A percentile compares a stretch with the other conserved stretches of the same genome.
Evolutionary conservation across 1,140 invertebrate species (phyloP).

Genomic region (Tetramorium alpestre): DNA sequence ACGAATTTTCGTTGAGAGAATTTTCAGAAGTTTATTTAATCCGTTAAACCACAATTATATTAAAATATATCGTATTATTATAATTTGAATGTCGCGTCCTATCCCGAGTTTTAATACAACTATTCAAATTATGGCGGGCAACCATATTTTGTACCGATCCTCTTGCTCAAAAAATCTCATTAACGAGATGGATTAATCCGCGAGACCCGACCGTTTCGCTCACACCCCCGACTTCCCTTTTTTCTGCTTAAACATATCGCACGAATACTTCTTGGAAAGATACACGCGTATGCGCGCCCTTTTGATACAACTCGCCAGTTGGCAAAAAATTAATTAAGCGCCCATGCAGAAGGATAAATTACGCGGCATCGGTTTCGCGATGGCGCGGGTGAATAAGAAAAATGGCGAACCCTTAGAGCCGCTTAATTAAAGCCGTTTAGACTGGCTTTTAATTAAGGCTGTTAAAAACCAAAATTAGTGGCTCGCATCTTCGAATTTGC

Average conservation of each 20-base stretch:
- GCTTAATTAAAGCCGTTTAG: conserved; percentile 50
- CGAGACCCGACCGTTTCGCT: neutral
- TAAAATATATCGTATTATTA: neutral
- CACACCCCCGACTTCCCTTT: neutral
- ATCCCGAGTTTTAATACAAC: neutral
- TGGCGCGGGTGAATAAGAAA: conserved; percentile 15
- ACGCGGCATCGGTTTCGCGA: conserved; percentile 26
- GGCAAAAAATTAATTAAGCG: conserved; percentile 55
- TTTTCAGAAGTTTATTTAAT: neutral
- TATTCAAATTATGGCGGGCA: neutral
- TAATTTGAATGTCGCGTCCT: neutral
- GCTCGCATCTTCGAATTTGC: conserved; percentile 14
- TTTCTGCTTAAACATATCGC: neutral
- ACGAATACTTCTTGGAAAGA: neutral
- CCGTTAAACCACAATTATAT: neutral
- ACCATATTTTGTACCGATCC: neutral
- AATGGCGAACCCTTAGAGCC: neutral
- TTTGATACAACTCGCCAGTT: neutral
- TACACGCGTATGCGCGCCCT: neutral
- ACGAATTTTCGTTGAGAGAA: neutral
- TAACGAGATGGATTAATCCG: conserved; percentile 37
- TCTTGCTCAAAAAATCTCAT: conserved; percentile 9
- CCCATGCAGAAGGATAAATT: conserved; percentile 20
- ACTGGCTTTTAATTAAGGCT: conserved; percentile 38
- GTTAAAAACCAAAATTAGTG: conserved; percentile 48